These are phyloP conservation scores for Geotrypetes seraphini DNA, from an alignment of 2,797 vertebrate species.

Conservation along the genomic window DNA sequence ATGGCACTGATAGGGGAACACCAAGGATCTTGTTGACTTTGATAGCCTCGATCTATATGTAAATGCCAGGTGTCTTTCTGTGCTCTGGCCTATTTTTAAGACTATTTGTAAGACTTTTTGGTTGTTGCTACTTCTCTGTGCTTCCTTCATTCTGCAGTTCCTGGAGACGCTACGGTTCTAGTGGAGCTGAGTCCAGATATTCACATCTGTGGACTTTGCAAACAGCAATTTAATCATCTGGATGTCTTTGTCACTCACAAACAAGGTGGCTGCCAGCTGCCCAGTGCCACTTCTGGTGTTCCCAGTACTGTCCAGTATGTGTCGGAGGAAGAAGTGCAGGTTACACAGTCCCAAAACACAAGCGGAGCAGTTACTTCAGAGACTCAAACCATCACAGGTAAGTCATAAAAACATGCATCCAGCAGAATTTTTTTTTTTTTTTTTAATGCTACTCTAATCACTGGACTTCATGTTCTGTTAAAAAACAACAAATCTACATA, in stretches of 20 bases:
- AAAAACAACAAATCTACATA: no score
- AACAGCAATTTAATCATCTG: slow-evolving; percentile 88
- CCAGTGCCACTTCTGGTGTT: slow-evolving; percentile 34
- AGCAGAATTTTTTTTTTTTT: no score
- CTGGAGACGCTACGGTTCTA: slow-evolving; percentile 65
- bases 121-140: background rate
- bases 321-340: slow-evolving; percentile 43
- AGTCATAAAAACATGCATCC: fast-evolving
- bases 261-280: slow-evolving; percentile 77
- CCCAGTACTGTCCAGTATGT: slow-evolving; percentile 55
- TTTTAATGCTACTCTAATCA: no score
- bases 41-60: no score
- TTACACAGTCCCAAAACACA: slow-evolving; percentile 31
- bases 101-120: no score
- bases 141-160: slow-evolving; percentile 26
- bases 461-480: no score
- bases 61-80: no score
- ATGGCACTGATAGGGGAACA: no score
- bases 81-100: no score
- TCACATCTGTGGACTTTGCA: slow-evolving; percentile 94
- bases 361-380: slow-evolving; percentile 51
- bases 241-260: slow-evolving; percentile 89
- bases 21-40: no score
- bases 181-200: slow-evolving; percentile 87
- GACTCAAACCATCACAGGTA: slow-evolving; percentile 74